Evolutionary conservation across 2,797 vertebrate species (phyloP).

Genomic region (Sphaeramia orbicularis): DNA sequence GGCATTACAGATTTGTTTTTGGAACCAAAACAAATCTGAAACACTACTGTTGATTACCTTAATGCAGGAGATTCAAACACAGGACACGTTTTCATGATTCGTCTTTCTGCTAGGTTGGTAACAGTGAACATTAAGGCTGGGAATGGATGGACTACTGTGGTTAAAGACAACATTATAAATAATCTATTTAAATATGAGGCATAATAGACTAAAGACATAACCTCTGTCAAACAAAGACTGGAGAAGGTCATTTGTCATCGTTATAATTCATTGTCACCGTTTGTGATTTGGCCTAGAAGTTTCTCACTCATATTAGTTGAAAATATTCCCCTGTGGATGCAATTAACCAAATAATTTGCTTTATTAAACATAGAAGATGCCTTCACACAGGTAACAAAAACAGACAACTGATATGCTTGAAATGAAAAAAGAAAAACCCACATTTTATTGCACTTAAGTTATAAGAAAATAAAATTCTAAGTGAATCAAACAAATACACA

Average conservation of each 20-base stretch:
- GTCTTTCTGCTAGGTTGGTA: too few species aligned
- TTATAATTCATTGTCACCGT: not conserved
- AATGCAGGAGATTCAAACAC: too few species aligned
- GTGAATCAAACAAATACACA: constrained; percentile 99
- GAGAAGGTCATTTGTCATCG: not conserved
- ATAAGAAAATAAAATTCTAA: constrained; percentile 99
- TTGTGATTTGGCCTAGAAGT: not conserved
- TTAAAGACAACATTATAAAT: too few species aligned
- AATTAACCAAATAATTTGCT: constrained; percentile 86
- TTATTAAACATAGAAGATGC: constrained; percentile 87
- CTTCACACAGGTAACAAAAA: constrained; percentile 87
- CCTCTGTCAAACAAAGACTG: too few species aligned
- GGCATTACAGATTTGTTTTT: too few species aligned
- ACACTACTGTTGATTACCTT: too few species aligned
- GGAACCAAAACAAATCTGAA: too few species aligned
- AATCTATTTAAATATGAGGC: too few species aligned
- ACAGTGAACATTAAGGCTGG: too few species aligned
- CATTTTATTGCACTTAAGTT: constrained; percentile 99
- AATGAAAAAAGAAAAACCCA: constrained; percentile 90
- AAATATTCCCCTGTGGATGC: constrained; percentile 65
- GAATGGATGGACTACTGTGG: too few species aligned
- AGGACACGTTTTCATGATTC: too few species aligned
- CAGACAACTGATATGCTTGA: constrained; percentile 87
- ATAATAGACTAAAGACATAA: too few species aligned
- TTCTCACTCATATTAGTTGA: constrained; percentile 9